Base-by-base conservation (phyloP, 2,797 vertebrate species). In the Tragelaphus eurycerus region DNA sequence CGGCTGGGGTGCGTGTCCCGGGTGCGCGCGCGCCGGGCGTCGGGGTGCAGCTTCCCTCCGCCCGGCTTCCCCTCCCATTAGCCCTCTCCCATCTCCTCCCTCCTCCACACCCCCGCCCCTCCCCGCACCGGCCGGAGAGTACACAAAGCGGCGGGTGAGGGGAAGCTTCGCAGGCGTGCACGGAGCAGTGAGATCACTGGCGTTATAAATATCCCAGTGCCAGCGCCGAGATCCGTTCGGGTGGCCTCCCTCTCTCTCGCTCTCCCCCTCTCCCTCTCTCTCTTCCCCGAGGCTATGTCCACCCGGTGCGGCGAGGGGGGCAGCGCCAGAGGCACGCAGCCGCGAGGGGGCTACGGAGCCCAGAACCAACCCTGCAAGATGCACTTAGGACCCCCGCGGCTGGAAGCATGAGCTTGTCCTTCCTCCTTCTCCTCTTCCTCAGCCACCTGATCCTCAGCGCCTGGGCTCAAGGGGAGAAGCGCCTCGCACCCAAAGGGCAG, bases 151-250 rank as follows among this genome's bases (percentile, higher is more conserved):
- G 98, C 97, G 98, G 98, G 98, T 96, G 98, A 94, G 95, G 97
- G 96, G 96, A 86, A 98, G 98, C 98, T 98, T 98, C 98, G 98
- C 98, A 98, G 99, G 99, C 99, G 99, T 98, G 99, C 99, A 98
- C 97, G 64, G 97, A 98, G 99, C 98, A 98, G 99, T 99, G 99
- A 99, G 99, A 98, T 99, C 99, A 99, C 98, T 48, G 98, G 98
- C 98, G 99, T 99, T 99, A 99, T 99, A 99, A 99, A 99, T 99
- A 99, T 99, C 99, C 98, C 98, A 52, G 98, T 97, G 98, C 99
- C 99, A 97, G 98, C 98, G 95, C 95, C 71, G 97, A 98, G 98
- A 98, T 98, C 91, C 98, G 97, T 98, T 98, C 98, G 97, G 93
- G 96, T 93, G 97, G 96, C 98, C 97, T 95, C 97, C 71, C 98